Conservation (phyloP, 2,797 vertebrate genomes). For the Anniella stebbinsi region DNA sequence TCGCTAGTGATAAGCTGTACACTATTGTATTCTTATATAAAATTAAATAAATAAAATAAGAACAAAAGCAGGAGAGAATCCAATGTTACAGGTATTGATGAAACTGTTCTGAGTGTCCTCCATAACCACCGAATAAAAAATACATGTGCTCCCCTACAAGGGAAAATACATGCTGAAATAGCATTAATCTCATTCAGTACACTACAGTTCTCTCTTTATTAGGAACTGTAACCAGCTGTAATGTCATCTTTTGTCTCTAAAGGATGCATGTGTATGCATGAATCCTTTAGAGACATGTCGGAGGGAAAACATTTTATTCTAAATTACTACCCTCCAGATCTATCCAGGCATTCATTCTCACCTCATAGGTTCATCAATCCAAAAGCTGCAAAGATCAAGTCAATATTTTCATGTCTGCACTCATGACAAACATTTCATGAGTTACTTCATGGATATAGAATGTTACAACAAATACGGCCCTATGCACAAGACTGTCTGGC, state of each 20-base stretch:
- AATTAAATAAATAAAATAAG: not conserved
- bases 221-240: not conserved
- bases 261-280: not conserved
- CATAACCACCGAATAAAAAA: not conserved
- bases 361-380: not conserved
- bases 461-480: not conserved
- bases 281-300: no score
- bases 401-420: not conserved
- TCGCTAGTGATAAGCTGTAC: no score
- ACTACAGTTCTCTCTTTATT: not conserved
- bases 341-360: not conserved
- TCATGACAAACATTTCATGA: not conserved
- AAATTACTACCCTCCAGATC: not conserved
- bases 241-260: not conserved
- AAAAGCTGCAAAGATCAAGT: not conserved
- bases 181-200: rapidly evolving
- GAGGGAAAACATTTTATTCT: not conserved
- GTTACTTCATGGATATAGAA: not conserved
- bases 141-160: conserved; percentile 63
- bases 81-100: rapidly evolving
- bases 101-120: rapidly evolving
- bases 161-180: not conserved
- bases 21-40: no score
- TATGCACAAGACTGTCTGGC: not conserved
- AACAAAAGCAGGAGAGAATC: rapidly evolving